Conservation (phyloP, 92 coral and sea anemone genomes). For the Plumapathes pennacea region DNA sequence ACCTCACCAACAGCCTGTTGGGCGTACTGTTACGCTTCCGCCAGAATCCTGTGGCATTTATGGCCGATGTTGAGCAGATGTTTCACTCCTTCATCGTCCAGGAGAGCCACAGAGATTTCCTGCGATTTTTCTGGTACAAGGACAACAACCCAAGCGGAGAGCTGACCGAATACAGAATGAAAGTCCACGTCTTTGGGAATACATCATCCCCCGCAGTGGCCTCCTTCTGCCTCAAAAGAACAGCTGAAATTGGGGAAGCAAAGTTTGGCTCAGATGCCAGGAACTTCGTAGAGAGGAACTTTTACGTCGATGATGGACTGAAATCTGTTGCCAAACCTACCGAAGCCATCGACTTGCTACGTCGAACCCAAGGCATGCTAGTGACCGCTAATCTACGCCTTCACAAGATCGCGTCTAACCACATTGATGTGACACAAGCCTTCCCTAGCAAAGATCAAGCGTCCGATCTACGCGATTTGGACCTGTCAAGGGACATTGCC, state of each 20-base stretch:
- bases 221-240: slow-evolving; percentile 18
- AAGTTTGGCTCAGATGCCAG: too few species aligned
- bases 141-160: slow-evolving; percentile 14
- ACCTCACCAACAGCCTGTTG: slow-evolving; percentile 10
- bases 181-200: slow-evolving; percentile 29
- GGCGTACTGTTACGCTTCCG: slow-evolving; percentile 29
- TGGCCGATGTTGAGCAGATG: slow-evolving; percentile 31
- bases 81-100: slow-evolving; percentile 28
- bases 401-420: too few species aligned
- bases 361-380: too few species aligned
- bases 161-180: slow-evolving; percentile 20
- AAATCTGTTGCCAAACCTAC: too few species aligned
- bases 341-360: too few species aligned
- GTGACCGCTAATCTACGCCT: too few species aligned
- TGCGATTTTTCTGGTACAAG: slow-evolving; percentile 25
- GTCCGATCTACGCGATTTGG: too few species aligned
- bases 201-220: slow-evolving; percentile 22
- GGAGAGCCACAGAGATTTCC: slow-evolving; percentile 12
- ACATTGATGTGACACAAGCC: too few species aligned
- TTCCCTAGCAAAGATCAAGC: too few species aligned
- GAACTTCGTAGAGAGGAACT: too few species aligned
- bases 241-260: slow-evolving; percentile 14
- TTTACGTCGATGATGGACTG: too few species aligned
- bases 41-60: slow-evolving; percentile 15
- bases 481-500: too few species aligned